Evolutionary conservation across 1,140 invertebrate species (phyloP).

Genomic region (Penaeus japonicus): DNA sequence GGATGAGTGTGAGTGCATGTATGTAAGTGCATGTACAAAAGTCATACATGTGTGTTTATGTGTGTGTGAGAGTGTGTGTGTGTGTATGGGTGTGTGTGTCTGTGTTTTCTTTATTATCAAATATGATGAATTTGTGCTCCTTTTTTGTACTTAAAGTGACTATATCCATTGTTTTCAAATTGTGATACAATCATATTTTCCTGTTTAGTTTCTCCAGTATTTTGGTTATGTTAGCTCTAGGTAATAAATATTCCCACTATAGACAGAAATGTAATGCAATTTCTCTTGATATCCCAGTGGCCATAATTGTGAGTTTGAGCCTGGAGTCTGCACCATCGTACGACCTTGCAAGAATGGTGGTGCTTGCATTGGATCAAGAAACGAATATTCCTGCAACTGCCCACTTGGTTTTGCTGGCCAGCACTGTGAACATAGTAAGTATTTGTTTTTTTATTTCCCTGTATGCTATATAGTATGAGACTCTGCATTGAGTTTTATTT

Average conservation of each 20-base stretch:
- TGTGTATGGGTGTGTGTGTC: neutral
- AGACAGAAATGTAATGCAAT: too few species aligned
- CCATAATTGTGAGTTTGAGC: conserved; percentile 60
- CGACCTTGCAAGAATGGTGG: conserved; percentile 83
- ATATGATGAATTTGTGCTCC: too few species aligned
- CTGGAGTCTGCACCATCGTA: conserved; percentile 66
- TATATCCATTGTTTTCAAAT: neutral
- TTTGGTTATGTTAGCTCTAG: too few species aligned
- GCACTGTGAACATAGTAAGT: conserved; percentile 79
- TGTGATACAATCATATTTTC: neutral
- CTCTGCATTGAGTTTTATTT: too few species aligned
- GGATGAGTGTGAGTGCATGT: too few species aligned
- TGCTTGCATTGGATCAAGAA: conserved; percentile 66
- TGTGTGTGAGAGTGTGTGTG: neutral
- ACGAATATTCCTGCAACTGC: conserved; percentile 68
- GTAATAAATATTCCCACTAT: too few species aligned
- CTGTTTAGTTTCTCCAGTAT: neutral
- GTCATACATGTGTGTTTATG: neutral
- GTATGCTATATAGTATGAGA: too few species aligned
- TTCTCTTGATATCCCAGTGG: neutral
- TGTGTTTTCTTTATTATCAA: too few species aligned
- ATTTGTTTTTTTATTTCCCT: neutral
- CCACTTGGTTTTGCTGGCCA: conserved; percentile 77
- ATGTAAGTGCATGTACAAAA: too few species aligned
- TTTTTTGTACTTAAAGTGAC: too few species aligned